Conservation (phyloP, 1,140 invertebrate genomes). For the Nixonia krombeini region DNA sequence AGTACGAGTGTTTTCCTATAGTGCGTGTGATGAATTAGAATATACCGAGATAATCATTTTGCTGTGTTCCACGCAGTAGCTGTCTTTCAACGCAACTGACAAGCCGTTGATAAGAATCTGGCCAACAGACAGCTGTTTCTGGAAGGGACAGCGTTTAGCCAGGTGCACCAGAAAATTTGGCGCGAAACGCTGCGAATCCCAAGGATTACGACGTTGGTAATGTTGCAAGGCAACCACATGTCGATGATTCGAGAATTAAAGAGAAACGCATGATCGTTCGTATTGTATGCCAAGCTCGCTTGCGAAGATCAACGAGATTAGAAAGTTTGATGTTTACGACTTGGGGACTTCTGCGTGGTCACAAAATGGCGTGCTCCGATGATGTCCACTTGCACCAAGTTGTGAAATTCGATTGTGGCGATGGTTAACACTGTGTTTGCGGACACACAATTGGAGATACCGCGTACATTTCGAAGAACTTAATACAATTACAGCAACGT, state of each 20-base stretch:
- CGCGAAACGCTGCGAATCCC: slow-evolving; percentile 17
- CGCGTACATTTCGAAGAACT: not conserved
- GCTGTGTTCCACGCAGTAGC: not conserved
- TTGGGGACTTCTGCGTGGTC: slow-evolving; percentile 15
- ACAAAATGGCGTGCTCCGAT: slow-evolving; percentile 31
- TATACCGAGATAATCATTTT: not conserved
- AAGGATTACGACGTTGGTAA: not conserved
- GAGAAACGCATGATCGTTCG: not conserved
- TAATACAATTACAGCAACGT: not conserved
- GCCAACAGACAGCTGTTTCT: slow-evolving; percentile 28
- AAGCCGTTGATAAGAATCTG: slow-evolving; percentile 25
- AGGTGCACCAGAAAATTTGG: slow-evolving; percentile 29
- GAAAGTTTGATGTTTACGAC: slow-evolving; percentile 21
- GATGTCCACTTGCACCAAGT: slow-evolving; percentile 5
- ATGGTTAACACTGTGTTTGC: not conserved
- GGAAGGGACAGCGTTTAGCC: slow-evolving; percentile 2
- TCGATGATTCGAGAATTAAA: not conserved
- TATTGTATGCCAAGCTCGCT: not conserved
- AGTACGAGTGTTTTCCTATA: not conserved
- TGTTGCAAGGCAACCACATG: not conserved
- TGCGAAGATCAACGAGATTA: not conserved
- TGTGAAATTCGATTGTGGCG: not conserved
- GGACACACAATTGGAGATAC: not conserved
- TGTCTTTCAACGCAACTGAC: slow-evolving; percentile 11
- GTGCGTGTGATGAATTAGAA: not conserved